Conservation (phyloP, 2,797 vertebrate genomes). For the Muraenolepis orangiensis region DNA sequence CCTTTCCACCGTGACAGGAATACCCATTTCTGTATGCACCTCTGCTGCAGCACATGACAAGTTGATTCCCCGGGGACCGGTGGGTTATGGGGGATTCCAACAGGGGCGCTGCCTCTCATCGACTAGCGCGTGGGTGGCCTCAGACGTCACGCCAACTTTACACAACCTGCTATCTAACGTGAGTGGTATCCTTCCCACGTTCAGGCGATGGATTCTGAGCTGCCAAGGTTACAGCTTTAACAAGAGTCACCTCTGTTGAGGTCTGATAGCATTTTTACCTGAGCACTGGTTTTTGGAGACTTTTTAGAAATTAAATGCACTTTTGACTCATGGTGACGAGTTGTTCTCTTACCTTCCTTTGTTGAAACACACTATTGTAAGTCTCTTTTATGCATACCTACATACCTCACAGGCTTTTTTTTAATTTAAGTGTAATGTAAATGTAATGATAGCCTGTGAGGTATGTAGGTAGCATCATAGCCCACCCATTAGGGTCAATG, state of each 20-base stretch:
- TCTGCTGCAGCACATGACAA: not conserved
- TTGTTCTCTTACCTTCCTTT: too few species aligned
- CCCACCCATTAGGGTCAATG: not conserved
- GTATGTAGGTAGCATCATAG: not conserved
- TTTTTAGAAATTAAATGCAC: too few species aligned
- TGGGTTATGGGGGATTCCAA: not conserved
- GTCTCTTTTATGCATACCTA: too few species aligned
- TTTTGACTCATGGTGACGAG: too few species aligned
- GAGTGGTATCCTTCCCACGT: not conserved
- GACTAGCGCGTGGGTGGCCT: not conserved
- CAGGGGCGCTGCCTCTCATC: not conserved
- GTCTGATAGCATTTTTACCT: too few species aligned
- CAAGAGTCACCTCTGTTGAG: not conserved
- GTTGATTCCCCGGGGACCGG: not conserved
- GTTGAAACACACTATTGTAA: too few species aligned
- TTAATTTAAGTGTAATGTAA: too few species aligned
- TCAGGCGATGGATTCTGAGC: not conserved
- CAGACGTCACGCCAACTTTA: not conserved
- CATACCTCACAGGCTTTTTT: too few species aligned
- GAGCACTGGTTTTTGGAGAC: too few species aligned
- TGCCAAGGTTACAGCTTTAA: not conserved
- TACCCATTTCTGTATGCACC: not conserved
- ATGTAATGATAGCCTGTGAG: too few species aligned
- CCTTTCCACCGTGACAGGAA: not conserved
- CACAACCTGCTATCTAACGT: not conserved